Base-by-base conservation (phyloP, 2,888 invertebrate genomes). In the Hybos culiciformis region DNA sequence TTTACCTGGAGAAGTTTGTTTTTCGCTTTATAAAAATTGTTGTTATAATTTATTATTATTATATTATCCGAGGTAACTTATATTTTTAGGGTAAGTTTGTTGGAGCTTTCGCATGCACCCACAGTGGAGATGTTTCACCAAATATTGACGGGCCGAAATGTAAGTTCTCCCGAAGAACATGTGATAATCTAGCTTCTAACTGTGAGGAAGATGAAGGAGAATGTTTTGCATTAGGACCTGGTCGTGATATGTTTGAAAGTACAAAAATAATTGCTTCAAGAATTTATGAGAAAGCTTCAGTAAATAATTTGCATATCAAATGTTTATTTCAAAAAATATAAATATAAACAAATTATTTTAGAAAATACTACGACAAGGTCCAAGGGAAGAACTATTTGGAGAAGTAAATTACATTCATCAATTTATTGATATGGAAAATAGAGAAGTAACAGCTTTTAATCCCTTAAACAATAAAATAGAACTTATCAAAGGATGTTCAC, bases 61-160 rank as follows among this genome's bases (percentile, higher is more conserved):
- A 31, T 5, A 15, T 21, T 5, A 36, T 39, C 37, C 19, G n/a
- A n/a, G n/a, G n/a, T n/a, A n/a, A 5, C 17, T 29, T 21, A 5
- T n/a, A 24, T 43, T 40, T 39, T 32, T 54, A 88, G 86, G 90
- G 88, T 2, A 69, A 71, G 41, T 82, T 93, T 60, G 88, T 94
- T 0, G 90, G 86, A 7, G 86, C 91, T 0, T 94, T 94, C 62
- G 91, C 90, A 0, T 87, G 92, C 0, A 77, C 81, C 0, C 93
- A 93, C 63, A 72, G 91, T 41, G 96, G 94, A 1, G 96, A 96
- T 62, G 90, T 91, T 1, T 90, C 92, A 0, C 94, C 96, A 0
- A 94, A 96, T 63, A 83, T 79, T 0, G 71, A 71, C 46, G 93
- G 93, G 0, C 83, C 93, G 0, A 78, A 74, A 45, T 96, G 94